Evolutionary conservation across 2,113 vertebrate species (phyloP), one percentile per base, ranked within the genome.

Genomic region (Lates calcarifer): DNA sequence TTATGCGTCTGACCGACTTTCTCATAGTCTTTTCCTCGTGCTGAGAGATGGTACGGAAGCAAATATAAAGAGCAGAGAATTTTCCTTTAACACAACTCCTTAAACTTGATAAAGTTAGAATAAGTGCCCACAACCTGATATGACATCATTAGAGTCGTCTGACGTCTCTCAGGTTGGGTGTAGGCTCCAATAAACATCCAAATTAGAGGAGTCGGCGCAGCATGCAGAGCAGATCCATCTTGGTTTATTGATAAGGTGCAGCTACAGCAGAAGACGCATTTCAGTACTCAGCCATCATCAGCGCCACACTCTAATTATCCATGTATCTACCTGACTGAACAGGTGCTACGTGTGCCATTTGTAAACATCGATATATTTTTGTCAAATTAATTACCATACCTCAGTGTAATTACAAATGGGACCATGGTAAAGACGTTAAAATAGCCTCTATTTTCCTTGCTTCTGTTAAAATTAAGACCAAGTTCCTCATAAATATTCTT

Each of bases 181-280:
- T 71, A 62, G 18, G 79, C 77, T 81, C 73, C 74, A 74, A 80
- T 81, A 85, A 77, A 56, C 75, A 70, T 80, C 85, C 62, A 76
- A 68, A 86, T 61, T 70, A 82, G 80, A 77, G 10, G 63, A 63
- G 75, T 28, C 20, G 3, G 31, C 31, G 66, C 62, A 1, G 68
- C 82, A 17, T 20, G 5, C 57, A 45, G 62, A 67, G 79, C 53
- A 64, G 64, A 79, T 88, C 77, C 74, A 47, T 90, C 86, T 53
- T 58, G 41, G 62, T 76, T 78, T 86, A 88, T 87, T 82, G 88
- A 86, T 86, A 76, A 78, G 72, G 47, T 57, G 6, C 65, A 35
- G 53, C 45, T 7, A 47, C 73, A 77, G 56, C 43, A 37, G 63
- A 64, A 79, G 65, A 67, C 79, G 49, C 84, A 69, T 87, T 85